Evolutionary conservation across 2,888 invertebrate species (phyloP), one percentile per base, ranked within the genome.

Genomic region (Falcaria lacertinaria): DNA sequence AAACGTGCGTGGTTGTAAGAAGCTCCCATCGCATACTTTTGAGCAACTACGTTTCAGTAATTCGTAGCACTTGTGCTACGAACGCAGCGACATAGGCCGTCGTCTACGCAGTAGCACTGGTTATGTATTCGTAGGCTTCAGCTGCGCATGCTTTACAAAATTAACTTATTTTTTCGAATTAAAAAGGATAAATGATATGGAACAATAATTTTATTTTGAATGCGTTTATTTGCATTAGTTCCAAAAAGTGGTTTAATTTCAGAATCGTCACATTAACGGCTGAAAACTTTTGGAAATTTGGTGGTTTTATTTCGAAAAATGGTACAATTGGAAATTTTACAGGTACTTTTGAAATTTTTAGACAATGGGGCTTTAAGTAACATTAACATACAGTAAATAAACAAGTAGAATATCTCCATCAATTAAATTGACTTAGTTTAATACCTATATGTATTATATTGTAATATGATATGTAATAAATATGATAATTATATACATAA

Each of bases 291-390:
- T 73, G 83, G 80, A 78, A 73, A 77, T 83, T 83, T 68, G 75
- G 74, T 71, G 67, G 69, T 68, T 77, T 69, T 70, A 54, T 69
- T 80, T 74, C 74, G 69, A 83, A 75, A 19, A 73, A 87, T 87
- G 88, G 85, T 87, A 73, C 84, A 78, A 74, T 84, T 87, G 86
- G 86, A 86, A 73, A 71, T 76, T 72, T 66, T 71, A 65, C 80
- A 88, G 87, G 87, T 87, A 87, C 75, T 78, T 77, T 65, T 70
- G 64, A 61, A 63, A 70, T 69, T 37, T 72, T 61, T 74, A 74
- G 68, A 75, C 62, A 67, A 64, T 56, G 85, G 85, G 85, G 80
- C 75, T 80, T 79, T 64, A 74, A 64, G 57, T 59, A 52, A 50
- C 41, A 14, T 11, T 7, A 28, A 28, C 8, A 11, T 28, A 3